A percentile compares a stretch with the other conserved stretches of the same genome.
phyloP scores from a whole-genome alignment of 2,113 vertebrate genomes.

The Aleadryas rufinucha region DNA sequence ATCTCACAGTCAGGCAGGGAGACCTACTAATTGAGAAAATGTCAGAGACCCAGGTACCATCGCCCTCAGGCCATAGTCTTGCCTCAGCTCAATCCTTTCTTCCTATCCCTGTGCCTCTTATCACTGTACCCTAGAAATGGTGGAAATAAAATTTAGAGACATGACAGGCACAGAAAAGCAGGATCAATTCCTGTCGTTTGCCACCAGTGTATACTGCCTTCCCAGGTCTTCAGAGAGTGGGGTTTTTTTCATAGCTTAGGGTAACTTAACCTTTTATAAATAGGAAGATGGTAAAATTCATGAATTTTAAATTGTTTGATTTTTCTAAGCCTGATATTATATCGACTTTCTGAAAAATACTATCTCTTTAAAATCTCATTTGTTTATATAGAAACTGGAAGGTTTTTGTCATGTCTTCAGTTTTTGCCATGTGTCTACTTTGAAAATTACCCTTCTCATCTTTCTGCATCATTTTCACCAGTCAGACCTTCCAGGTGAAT shows the following conservation, averaged over 20 bases:
- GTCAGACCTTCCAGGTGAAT: background rate
- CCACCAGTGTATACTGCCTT: slow-evolving; percentile 82
- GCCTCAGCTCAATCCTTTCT: slow-evolving; percentile 68
- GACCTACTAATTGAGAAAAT: slow-evolving; percentile 95
- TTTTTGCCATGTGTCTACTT: background rate
- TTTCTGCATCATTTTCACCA: background rate
- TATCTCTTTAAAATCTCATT: background rate
- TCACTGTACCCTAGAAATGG: slow-evolving; percentile 69
- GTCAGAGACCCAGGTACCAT: slow-evolving; percentile 84
- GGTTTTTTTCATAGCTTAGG: slow-evolving; percentile 77
- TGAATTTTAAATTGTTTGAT: slow-evolving; percentile 79
- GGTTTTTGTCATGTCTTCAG: background rate
- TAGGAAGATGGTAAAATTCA: slow-evolving; percentile 71
- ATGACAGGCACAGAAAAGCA: slow-evolving; percentile 77
- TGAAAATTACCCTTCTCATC: background rate
- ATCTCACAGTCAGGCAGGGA: slow-evolving; percentile 83
- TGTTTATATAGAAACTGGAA: background rate
- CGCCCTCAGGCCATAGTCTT: slow-evolving; percentile 85
- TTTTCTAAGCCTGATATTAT: slow-evolving; percentile 52
- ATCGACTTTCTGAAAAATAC: background rate
- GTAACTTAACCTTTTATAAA: slow-evolving; percentile 82
- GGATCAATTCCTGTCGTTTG: slow-evolving; percentile 85
- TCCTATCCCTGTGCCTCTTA: slow-evolving; percentile 55
- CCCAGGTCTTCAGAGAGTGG: slow-evolving; percentile 73
- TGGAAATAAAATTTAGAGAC: slow-evolving; percentile 81